Conservation (phyloP, 2,888 invertebrate genomes). For the Cecidostiba fungosa region DNA sequence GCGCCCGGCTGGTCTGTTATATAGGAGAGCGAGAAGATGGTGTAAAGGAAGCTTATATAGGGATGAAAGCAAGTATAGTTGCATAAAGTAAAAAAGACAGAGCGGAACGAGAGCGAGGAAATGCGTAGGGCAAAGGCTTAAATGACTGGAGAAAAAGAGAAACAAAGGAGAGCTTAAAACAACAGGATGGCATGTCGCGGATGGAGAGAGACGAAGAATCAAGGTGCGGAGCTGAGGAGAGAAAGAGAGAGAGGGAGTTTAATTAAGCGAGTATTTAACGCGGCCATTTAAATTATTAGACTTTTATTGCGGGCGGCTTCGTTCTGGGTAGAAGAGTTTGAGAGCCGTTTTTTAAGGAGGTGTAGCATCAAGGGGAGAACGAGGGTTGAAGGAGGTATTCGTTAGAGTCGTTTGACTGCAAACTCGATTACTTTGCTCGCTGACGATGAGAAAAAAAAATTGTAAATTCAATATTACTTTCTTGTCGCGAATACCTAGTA, state of each 20-base stretch:
- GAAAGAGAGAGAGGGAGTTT: not conserved
- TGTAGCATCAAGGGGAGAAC: too few species aligned
- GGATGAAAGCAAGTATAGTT: not conserved
- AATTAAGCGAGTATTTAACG: constrained; percentile 25
- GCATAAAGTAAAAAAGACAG: not conserved
- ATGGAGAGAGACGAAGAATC: not conserved
- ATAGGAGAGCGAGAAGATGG: not conserved
- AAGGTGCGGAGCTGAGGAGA: not conserved
- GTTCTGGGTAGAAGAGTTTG: not conserved
- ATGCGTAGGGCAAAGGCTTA: constrained; percentile 54
- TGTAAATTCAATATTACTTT: too few species aligned
- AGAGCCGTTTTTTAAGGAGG: too few species aligned
- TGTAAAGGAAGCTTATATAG: not conserved
- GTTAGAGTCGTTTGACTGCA: too few species aligned
- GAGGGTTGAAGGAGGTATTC: too few species aligned
- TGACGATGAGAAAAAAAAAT: too few species aligned
- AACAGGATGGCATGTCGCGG: constrained; percentile 35
- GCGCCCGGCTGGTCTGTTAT: not conserved
- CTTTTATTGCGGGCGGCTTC: not conserved
- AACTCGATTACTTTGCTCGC: too few species aligned
- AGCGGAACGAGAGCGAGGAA: constrained; percentile 7
- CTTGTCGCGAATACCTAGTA: too few species aligned
- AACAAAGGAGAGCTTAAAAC: constrained; percentile 64
- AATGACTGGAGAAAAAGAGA: constrained; percentile 65
- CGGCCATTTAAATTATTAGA: constrained; percentile 12